A percentile compares a stretch with the other conserved stretches of the same genome.
Evolutionary conservation across 2,888 invertebrate genomes (phyloP).

Genomic region (Crossocerus cetratus): DNA sequence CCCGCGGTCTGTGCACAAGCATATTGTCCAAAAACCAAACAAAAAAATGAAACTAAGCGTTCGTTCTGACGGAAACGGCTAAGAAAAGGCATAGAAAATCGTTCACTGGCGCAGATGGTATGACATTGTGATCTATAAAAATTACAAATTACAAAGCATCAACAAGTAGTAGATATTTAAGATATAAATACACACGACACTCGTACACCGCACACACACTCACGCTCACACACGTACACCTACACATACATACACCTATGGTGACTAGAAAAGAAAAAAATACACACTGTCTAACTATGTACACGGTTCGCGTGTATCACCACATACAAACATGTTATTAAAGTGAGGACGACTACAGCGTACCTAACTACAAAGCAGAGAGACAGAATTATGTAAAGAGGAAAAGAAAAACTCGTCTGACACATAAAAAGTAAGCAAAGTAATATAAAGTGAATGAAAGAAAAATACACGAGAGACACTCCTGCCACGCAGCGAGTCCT

Average conservation of each 20-base stretch:
- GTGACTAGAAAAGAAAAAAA: constrained; percentile 18
- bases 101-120: constrained; percentile 72
- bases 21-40: constrained; percentile 38
- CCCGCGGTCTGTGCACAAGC: constrained; percentile 45
- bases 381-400: constrained; percentile 40
- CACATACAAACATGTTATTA: constrained; percentile 48
- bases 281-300: constrained; percentile 42
- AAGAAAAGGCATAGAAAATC: constrained; percentile 64
- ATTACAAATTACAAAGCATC: constrained; percentile 73
- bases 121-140: constrained; percentile 75
- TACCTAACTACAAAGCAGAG: constrained; percentile 61
- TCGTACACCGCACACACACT: constrained; percentile 25
- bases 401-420: constrained; percentile 48
- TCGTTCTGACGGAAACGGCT: constrained; percentile 54
- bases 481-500: constrained; percentile 75
- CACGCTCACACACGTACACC: constrained; percentile 29
- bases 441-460: constrained; percentile 58
- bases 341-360: constrained; percentile 67
- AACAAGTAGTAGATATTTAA: constrained; percentile 74
- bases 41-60: constrained; percentile 31
- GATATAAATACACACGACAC: constrained; percentile 55
- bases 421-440: constrained; percentile 54
- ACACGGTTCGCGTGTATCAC: constrained; percentile 46
- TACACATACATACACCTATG: constrained; percentile 34
- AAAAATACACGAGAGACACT: constrained; percentile 62